Conservation (phyloP, 2,113 vertebrate genomes). For the Kryptolebias marmoratus region DNA sequence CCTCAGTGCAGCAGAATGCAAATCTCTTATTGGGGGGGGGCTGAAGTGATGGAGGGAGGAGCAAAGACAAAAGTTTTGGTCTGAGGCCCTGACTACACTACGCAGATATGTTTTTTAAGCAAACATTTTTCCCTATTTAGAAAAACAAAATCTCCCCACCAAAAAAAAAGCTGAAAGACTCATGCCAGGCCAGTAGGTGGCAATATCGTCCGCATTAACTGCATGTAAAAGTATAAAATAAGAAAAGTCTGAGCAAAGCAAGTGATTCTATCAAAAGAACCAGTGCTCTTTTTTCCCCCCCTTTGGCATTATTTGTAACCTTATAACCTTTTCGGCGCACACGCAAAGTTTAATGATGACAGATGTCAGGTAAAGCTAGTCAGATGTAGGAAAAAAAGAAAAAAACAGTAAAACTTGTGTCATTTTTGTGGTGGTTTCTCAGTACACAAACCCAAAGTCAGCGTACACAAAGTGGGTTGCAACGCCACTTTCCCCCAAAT, state of each 20-base stretch:
- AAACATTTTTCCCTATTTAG: neutral
- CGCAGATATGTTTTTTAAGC: neutral
- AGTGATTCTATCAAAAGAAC: too few species aligned
- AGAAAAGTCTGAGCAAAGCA: neutral
- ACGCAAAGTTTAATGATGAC: too few species aligned
- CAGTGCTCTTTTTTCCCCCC: neutral
- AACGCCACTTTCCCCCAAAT: too few species aligned
- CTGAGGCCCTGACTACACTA: constrained; percentile 1
- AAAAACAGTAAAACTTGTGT: too few species aligned
- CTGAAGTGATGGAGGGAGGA: constrained; percentile 17
- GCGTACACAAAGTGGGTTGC: too few species aligned
- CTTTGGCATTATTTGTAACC: neutral
- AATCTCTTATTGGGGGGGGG: constrained; percentile 4
- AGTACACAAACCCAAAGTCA: too few species aligned
- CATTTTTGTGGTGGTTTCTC: too few species aligned
- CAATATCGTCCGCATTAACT: too few species aligned
- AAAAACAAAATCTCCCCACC: neutral
- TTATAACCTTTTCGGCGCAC: too few species aligned
- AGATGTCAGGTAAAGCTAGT: too few species aligned
- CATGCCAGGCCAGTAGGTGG: neutral
- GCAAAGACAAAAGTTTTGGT: constrained; percentile 49
- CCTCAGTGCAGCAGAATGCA: constrained; percentile 17
- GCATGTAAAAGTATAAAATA: neutral
- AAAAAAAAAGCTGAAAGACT: neutral
- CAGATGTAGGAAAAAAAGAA: too few species aligned